Evolutionary conservation across 2,888 invertebrate species (phyloP).

Genomic region (Hermaeophaga mercurialis): DNA sequence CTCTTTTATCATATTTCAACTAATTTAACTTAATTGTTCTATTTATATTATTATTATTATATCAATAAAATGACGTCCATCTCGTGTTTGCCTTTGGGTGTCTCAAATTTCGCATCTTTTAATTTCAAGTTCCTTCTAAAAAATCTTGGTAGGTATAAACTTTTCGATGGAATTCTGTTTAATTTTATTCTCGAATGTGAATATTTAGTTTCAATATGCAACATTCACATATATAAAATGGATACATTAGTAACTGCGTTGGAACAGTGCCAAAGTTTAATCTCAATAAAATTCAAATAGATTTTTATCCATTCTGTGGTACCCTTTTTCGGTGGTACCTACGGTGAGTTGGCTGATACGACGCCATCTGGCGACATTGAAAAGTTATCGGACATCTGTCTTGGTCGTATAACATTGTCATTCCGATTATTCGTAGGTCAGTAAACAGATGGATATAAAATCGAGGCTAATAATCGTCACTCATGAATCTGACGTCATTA

Average conservation of each 20-base stretch:
- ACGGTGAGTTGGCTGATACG: background rate
- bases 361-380: conserved; percentile 20
- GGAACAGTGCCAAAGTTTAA: conserved; percentile 7
- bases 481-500: conserved; percentile 13
- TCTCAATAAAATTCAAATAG: background rate
- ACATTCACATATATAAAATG: background rate
- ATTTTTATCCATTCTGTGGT: background rate
- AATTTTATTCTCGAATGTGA: too few species aligned
- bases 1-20: too few species aligned
- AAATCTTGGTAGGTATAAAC: too few species aligned
- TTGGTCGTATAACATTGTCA: conserved; percentile 11
- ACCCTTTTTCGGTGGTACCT: background rate
- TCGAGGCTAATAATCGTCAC: too few species aligned
- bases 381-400: conserved; percentile 10
- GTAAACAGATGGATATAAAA: conserved; percentile 10
- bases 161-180: too few species aligned
- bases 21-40: too few species aligned
- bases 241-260: background rate
- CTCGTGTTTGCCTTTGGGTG: too few species aligned
- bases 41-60: too few species aligned
- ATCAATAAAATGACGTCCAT: too few species aligned
- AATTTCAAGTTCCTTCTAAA: too few species aligned
- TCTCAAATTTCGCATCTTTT: too few species aligned
- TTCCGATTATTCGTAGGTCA: conserved; percentile 20
- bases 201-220: too few species aligned